Conservation (phyloP, 2,888 invertebrate species). For the Hypolimnas misippus region DNA sequence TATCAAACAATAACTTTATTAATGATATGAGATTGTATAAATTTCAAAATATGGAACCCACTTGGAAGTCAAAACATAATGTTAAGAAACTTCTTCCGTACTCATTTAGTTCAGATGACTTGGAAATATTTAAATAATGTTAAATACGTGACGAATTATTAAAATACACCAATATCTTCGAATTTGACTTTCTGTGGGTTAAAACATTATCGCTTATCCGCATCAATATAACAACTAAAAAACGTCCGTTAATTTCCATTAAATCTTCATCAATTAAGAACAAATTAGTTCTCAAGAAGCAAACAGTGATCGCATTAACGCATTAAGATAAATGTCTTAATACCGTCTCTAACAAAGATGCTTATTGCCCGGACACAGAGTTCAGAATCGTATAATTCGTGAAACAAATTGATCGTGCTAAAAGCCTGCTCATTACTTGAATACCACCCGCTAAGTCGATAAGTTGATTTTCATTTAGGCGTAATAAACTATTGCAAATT, state of each 20-base stretch:
- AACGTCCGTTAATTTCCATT: not conserved
- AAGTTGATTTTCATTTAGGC: slow-evolving; percentile 64
- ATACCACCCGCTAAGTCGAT: slow-evolving; percentile 76
- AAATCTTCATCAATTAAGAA: slow-evolving; percentile 56
- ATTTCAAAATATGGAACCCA: no score
- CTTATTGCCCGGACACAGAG: slow-evolving; percentile 49
- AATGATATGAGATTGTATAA: no score
- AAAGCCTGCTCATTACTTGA: slow-evolving; percentile 59
- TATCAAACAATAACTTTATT: no score
- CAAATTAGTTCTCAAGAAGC: slow-evolving; percentile 60
- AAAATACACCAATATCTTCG: no score
- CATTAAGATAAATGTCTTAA: slow-evolving; percentile 56
- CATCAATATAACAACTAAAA: slow-evolving; percentile 5
- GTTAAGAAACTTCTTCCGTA: no score
- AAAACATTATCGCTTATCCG: no score
- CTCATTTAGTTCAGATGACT: no score
- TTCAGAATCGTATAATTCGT: slow-evolving; percentile 46
- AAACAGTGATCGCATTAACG: slow-evolving; percentile 56
- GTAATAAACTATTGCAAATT: slow-evolving; percentile 75
- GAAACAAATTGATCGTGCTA: slow-evolving; percentile 48
- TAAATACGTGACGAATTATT: no score
- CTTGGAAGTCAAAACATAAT: no score
- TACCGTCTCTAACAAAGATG: slow-evolving; percentile 41
- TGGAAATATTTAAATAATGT: no score
- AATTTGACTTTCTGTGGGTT: no score